Base-by-base conservation (phyloP, 2,888 invertebrate species). In the Cheilosia impressa region DNA sequence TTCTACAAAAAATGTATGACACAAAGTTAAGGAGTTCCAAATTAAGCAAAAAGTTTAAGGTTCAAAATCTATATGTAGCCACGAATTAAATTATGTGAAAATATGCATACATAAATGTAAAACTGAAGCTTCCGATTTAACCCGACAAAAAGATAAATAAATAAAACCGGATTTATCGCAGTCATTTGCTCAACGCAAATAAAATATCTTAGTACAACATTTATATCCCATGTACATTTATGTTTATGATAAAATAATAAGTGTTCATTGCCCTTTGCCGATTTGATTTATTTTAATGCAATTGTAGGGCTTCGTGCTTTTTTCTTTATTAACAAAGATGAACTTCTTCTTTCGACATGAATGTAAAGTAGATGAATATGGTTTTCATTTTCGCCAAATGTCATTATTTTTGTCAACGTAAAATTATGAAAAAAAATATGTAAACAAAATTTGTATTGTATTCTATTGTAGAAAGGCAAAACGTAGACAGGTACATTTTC, bases 231-330 rank as follows among this genome's bases (percentile, higher is more conserved):
- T 55, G 15, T 45, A 9, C 19, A 52, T 27, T 52, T 15, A 50
- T 50, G 71, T 41, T 19, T 43, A 9, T 31, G 9, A 2, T 31
- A 9, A 31, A 31, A 31, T 31, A 31, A 31, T 73, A 43, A 63
- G 38, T 63, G 62, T 31, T 52, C 15, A 63, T 43, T 27, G 65
- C 65, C 50, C 22, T 38, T 13, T 38, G 13, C 1, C 0, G 3
- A 38, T 38, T 38, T 38, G 13, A 9, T 38, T 2, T 50, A 19
- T 60, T 68, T 57, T 4, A 38, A 47, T 57, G 63, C 2, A 57
- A 55, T 75, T 75, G 57, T 7, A 65, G 38, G 73, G 63, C 73
- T 65, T 55, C 55, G 1, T 45, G 2, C 0, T 13, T 38, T 38
- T 38, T 38, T 13, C 4, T 38, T 38, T 38, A 38, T 4, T 38